phyloP scores from a whole-genome alignment of 2,888 invertebrate species.

The Tenthredo distinguenda region DNA sequence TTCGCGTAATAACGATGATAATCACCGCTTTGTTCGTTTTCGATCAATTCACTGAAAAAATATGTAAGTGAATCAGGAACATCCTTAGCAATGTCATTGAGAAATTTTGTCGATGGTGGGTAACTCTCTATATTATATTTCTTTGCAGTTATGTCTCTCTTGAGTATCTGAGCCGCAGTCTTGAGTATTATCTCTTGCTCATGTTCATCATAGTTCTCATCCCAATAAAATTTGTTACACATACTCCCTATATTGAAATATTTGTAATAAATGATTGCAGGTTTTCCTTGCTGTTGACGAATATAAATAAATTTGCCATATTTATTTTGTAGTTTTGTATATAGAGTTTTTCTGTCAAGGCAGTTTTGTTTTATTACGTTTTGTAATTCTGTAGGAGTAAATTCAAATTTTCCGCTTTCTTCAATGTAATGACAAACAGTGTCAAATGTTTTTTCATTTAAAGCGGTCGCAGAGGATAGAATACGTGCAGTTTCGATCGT shows the following conservation, averaged over 20 bases:
- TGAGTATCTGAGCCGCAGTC: constrained; percentile 49
- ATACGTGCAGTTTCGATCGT: neutral
- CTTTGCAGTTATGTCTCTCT: constrained; percentile 30
- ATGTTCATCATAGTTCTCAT: constrained; percentile 16
- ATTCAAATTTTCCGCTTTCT: constrained; percentile 33
- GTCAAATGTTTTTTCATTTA: neutral
- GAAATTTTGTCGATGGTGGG: constrained; percentile 40
- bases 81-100: constrained; percentile 45
- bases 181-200: constrained; percentile 29
- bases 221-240: constrained; percentile 15
- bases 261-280: constrained; percentile 31
- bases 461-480: constrained; percentile 22
- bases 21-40: too few species aligned
- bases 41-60: constrained; percentile 13
- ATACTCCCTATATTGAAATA: constrained; percentile 28
- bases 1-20: too few species aligned
- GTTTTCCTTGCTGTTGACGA: constrained; percentile 30
- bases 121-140: constrained; percentile 41
- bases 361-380: constrained; percentile 9
- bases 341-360: constrained; percentile 20
- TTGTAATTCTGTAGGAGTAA: constrained; percentile 10
- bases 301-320: constrained; percentile 37
- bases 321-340: constrained; percentile 1
- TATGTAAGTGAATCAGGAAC: constrained; percentile 47
- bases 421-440: constrained; percentile 24